Conservation (phyloP, 2,888 invertebrate species). For the Listrodromus nycthemerus region DNA sequence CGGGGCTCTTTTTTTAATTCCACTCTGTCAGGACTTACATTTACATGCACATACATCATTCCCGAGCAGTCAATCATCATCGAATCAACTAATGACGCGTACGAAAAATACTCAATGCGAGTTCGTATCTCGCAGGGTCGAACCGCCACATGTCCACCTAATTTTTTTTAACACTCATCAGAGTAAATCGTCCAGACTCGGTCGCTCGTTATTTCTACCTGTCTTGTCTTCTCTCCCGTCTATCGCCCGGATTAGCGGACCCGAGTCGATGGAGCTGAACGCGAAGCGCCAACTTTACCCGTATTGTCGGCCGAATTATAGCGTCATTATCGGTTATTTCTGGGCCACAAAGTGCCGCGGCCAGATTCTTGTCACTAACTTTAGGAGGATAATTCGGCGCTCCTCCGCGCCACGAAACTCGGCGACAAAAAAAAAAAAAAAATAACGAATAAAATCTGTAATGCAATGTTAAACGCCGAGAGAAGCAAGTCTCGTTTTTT, state of each 20-base stretch:
- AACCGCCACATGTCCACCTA: neutral
- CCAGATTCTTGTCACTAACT: constrained; percentile 10
- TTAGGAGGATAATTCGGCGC: neutral
- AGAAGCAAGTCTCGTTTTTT: constrained; percentile 24
- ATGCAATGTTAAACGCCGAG: constrained; percentile 5
- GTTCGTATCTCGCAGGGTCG: constrained; percentile 54
- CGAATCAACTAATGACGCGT: constrained; percentile 48
- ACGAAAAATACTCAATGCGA: constrained; percentile 54
- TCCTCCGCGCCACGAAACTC: neutral
- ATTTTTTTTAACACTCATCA: constrained; percentile 9
- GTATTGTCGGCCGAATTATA: constrained; percentile 74
- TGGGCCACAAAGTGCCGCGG: constrained; percentile 67
- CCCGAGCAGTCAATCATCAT: constrained; percentile 22
- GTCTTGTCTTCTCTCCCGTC: constrained; percentile 46
- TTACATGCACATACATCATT: constrained; percentile 19
- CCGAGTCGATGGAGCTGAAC: constrained; percentile 38
- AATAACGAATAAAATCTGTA: constrained; percentile 3
- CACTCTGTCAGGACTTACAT: constrained; percentile 25
- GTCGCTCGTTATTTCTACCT: constrained; percentile 33
- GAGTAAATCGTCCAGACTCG: constrained; percentile 25
- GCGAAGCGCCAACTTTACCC: constrained; percentile 71
- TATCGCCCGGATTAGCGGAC: constrained; percentile 68
- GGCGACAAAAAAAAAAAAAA: neutral
- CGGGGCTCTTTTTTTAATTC: constrained; percentile 10
- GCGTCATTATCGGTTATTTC: constrained; percentile 76